phyloP scores from a whole-genome alignment of 2,797 vertebrate genomes.

The Peromyscus attwateri region DNA sequence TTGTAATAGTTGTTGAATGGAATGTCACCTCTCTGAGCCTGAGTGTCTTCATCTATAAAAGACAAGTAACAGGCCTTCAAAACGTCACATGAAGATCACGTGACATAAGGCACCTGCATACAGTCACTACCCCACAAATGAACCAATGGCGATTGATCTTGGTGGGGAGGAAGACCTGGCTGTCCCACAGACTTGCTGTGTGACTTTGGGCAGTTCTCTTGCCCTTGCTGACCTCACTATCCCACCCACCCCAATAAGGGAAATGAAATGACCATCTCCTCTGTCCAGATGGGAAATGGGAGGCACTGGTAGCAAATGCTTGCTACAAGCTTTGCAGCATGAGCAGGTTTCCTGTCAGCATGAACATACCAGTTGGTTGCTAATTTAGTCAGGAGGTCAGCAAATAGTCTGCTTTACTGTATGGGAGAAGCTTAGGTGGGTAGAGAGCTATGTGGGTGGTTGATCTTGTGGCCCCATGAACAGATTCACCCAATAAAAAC shows the following conservation, averaged over 20 bases:
- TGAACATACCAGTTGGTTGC: background rate
- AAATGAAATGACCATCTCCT: conserved; percentile 36
- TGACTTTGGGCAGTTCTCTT: background rate
- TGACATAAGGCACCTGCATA: background rate
- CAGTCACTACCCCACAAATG: background rate
- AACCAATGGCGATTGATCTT: background rate
- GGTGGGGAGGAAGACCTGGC: background rate
- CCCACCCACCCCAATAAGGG: background rate
- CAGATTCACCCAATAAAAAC: conserved; percentile 35
- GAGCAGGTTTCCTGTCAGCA: background rate
- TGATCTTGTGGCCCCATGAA: background rate
- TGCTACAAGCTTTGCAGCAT: background rate
- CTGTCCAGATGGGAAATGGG: conserved; percentile 9
- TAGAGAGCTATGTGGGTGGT: background rate
- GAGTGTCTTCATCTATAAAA: conserved; percentile 27
- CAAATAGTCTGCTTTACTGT: background rate
- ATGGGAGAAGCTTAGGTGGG: background rate
- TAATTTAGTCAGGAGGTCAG: background rate
- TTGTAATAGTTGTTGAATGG: background rate
- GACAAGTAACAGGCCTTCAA: background rate
- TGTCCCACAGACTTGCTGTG: background rate
- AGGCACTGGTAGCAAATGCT: background rate
- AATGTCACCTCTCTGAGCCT: conserved; percentile 12
- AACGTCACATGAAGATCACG: background rate
- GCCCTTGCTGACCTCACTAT: conserved; percentile 41